phyloP scores from a whole-genome alignment of 2,797 vertebrate genomes.

The Enteromius unitaeniatus region DNA sequence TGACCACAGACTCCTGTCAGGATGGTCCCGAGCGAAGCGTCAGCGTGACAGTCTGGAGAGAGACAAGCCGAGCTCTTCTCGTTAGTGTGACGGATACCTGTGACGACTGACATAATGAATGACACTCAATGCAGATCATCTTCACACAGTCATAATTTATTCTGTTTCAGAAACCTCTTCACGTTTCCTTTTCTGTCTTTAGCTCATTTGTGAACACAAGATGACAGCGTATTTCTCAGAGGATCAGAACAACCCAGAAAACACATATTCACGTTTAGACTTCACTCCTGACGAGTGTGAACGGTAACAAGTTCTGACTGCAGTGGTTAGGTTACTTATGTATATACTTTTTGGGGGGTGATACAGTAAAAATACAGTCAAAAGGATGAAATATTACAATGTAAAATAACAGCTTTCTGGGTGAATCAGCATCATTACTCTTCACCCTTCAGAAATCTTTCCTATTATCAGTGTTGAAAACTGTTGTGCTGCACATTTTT shows the following conservation, averaged over 20 bases:
- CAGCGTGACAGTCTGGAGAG: slow-evolving; percentile 56
- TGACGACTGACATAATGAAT: slow-evolving; percentile 57
- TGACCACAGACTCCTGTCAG: slow-evolving; percentile 44
- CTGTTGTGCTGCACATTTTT: not conserved
- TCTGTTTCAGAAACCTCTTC: slow-evolving; percentile 25
- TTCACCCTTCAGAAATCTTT: no score
- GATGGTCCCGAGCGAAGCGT: slow-evolving; percentile 56
- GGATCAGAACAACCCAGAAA: slow-evolving; percentile 1
- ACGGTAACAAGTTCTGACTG: slow-evolving; percentile 18
- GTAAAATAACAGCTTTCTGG: not conserved
- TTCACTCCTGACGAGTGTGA: slow-evolving; percentile 37
- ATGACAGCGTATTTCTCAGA: not conserved
- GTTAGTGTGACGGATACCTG: slow-evolving; percentile 62
- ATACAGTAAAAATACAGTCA: not conserved
- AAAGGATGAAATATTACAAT: not conserved
- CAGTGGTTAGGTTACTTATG: not conserved
- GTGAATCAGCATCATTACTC: not conserved
- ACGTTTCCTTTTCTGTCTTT: slow-evolving; percentile 7
- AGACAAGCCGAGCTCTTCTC: slow-evolving; percentile 37
- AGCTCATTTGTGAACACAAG: slow-evolving; percentile 37
- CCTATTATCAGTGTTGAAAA: not conserved
- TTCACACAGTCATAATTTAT: slow-evolving; percentile 52
- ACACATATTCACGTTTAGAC: not conserved
- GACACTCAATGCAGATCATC: slow-evolving; percentile 52
- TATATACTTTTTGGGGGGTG: no score